Evolutionary conservation across 2,797 vertebrate genomes (phyloP), one percentile per base, ranked within the genome.

Genomic region (Schizopygopsis malacanthus): DNA sequence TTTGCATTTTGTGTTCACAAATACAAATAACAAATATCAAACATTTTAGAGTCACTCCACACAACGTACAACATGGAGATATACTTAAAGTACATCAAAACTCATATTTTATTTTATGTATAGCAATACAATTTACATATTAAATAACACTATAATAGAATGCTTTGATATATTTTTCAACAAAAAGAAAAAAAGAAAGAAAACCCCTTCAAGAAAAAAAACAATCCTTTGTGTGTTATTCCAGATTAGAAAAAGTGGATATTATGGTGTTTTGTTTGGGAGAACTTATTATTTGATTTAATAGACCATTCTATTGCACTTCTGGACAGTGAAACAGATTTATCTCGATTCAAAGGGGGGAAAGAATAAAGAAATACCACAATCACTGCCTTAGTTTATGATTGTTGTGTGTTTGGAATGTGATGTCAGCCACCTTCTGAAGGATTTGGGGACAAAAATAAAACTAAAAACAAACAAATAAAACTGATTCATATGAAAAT

Each of bases 61-160:
- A 25, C 83, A 87, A 85, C 67, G 25, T 47, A 90, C 50, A 67
- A 89, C 87, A 90, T 83, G 85, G 79, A 83, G n/a, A 86, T 90
- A 88, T 91, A 85, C 94, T 87, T 93, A 95, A 95, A 94, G 95
- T 97, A 97, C 97, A 97, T 97, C 96, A 98, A 98, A 98, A 98
- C 96, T 95, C 96, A 98, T 97, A 97, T 96, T 98, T 98, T 99
- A 98, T 97, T 98, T 97, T 96, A 97, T 97, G 97, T 97, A 97
- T 98, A 97, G 96, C 97, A 98, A 98, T 98, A 98, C 97, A 96
- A 97, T 98, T 97, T 97, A 98, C 97, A 97, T 98, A 97, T 98
- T 97, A 98, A 98, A 98, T 98, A 98, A 98, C 97, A 98, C 96
- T 97, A 96, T 97, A 95, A 96, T 98, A 97, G 96, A 97, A 96